Conservation (phyloP, 2,113 vertebrate species). For the Falcunculus frontatus region DNA sequence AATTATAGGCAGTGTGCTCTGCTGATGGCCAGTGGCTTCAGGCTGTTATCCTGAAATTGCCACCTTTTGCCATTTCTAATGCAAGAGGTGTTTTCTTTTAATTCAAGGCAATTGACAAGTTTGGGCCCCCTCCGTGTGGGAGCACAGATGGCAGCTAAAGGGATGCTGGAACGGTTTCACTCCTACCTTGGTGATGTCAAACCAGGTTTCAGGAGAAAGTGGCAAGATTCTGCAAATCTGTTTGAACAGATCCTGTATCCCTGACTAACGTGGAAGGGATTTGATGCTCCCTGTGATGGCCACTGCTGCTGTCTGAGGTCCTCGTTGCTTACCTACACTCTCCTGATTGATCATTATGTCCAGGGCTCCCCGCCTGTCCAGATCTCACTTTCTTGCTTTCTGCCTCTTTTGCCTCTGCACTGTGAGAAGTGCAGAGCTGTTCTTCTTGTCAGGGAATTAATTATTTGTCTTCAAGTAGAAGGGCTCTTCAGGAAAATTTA, state of each 20-base stretch:
- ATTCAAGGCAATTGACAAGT: slow-evolving; percentile 30
- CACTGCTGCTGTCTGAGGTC: neutral
- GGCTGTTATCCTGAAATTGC: neutral
- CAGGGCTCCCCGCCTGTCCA: neutral
- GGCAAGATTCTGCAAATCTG: neutral
- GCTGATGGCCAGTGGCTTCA: neutral
- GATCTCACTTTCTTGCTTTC: neutral
- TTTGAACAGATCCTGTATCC: neutral
- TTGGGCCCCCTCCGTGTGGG: neutral
- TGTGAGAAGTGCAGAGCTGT: neutral
- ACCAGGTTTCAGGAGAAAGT: neutral
- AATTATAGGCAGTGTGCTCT: neutral
- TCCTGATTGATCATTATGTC: neutral
- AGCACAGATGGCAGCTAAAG: slow-evolving; percentile 19
- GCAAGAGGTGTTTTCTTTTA: neutral
- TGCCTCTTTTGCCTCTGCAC: neutral
- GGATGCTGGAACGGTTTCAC: neutral
- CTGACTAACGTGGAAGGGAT: neutral
- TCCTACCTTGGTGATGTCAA: neutral
- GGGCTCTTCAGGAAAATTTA: neutral
- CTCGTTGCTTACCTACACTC: neutral
- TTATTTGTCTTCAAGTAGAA: neutral
- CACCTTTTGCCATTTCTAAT: neutral
- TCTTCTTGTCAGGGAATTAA: neutral
- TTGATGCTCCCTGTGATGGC: neutral